Conservation (phyloP, 2,888 invertebrate species). For the Calliopum simillimum region DNA sequence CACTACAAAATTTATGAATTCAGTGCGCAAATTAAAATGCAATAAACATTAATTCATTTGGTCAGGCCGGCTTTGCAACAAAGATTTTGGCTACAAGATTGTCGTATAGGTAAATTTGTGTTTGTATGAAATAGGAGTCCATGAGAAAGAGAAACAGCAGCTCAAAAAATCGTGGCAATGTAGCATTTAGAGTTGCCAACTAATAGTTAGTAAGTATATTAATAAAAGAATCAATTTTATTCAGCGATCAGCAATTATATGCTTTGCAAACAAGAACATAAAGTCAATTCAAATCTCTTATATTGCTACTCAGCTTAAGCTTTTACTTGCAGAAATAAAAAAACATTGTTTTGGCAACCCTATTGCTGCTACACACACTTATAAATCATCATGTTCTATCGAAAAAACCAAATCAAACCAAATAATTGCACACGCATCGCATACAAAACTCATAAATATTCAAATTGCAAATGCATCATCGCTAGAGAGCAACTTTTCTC, state of each 20-base stretch:
- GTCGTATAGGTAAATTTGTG: neutral
- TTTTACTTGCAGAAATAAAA: neutral
- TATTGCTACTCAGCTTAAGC: neutral
- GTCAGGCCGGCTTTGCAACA: constrained; percentile 8
- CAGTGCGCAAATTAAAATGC: constrained; percentile 61
- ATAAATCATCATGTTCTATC: constrained; percentile 28
- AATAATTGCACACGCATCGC: constrained; percentile 34
- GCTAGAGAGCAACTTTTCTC: no score
- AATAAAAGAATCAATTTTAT: neutral
- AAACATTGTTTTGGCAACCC: constrained; percentile 17
- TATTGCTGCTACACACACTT: neutral
- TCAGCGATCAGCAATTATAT: neutral
- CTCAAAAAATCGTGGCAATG: neutral
- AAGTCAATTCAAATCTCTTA: neutral
- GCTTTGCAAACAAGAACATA: no score
- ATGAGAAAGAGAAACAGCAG: neutral
- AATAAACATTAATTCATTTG: constrained; percentile 56
- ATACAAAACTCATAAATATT: constrained; percentile 33
- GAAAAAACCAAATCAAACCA: constrained; percentile 29
- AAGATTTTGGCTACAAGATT: neutral
- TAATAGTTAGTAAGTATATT: neutral
- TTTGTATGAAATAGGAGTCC: neutral
- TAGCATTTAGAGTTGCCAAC: constrained; percentile 12
- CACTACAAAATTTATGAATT: constrained; percentile 56
- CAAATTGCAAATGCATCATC: constrained; percentile 34